phyloP scores from a whole-genome alignment of 2,888 invertebrate genomes.

The Spilosoma lubricipeda region DNA sequence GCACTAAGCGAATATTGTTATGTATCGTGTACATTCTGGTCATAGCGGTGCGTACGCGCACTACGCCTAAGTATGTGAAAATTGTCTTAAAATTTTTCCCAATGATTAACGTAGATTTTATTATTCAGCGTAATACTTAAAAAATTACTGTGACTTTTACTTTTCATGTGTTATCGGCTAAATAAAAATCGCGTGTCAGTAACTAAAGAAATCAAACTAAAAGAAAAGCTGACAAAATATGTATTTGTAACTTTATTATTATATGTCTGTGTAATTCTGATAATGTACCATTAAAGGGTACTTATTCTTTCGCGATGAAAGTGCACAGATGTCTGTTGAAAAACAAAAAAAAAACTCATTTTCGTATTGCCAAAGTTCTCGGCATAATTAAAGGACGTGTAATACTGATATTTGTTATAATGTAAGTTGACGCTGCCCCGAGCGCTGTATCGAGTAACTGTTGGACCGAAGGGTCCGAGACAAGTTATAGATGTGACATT shows the following conservation, averaged over 20 bases:
- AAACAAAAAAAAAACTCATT: constrained; percentile 18
- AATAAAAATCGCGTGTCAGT: constrained; percentile 5
- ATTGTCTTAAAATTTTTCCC: constrained; percentile 62
- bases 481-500: constrained; percentile 59
- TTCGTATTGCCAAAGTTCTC: constrained; percentile 17
- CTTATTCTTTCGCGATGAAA: constrained; percentile 30
- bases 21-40: constrained; percentile 84
- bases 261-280: constrained; percentile 31
- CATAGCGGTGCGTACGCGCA: constrained; percentile 73
- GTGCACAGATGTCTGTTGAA: constrained; percentile 15
- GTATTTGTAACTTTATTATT: not conserved
- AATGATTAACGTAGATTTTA: constrained; percentile 60
- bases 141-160: constrained; percentile 49
- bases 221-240: not conserved
- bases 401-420: constrained; percentile 31
- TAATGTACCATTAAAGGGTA: constrained; percentile 27
- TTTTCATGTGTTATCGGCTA: constrained; percentile 28
- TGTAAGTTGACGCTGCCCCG: constrained; percentile 28
- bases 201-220: constrained; percentile 6
- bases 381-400: constrained; percentile 33
- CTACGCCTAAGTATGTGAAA: constrained; percentile 70
- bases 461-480: constrained; percentile 25
- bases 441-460: constrained; percentile 24
- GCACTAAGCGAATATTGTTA: constrained; percentile 71
- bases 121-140: constrained; percentile 51